Conservation (phyloP, 2,113 vertebrate genomes). For the Passerina amoena region DNA sequence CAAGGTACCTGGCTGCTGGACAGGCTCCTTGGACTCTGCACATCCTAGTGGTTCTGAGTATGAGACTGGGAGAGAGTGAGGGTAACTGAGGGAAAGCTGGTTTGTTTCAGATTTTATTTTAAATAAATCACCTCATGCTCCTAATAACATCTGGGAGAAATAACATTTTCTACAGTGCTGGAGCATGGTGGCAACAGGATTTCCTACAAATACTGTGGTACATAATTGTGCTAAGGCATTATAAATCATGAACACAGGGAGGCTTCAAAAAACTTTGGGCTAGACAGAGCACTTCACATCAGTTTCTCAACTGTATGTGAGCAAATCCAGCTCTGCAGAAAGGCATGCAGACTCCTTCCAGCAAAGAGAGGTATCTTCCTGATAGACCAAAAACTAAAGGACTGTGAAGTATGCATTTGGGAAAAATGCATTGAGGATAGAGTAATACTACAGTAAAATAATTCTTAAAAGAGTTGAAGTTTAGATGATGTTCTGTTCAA, state of each 20-base stretch:
- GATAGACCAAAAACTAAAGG: neutral
- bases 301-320: neutral
- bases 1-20: neutral
- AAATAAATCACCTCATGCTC: neutral
- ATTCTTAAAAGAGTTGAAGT: neutral
- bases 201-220: neutral
- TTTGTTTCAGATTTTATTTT: neutral
- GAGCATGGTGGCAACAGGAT: neutral
- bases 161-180: neutral
- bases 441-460: neutral
- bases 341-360: neutral
- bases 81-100: neutral
- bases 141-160: neutral
- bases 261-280: neutral
- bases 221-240: fast-evolving
- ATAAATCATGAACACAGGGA: neutral
- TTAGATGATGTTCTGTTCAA: neutral
- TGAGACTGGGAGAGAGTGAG: neutral
- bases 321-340: neutral
- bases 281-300: neutral
- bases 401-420: neutral
- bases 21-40: fast-evolving
- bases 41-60: neutral
- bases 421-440: neutral
- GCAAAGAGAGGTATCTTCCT: neutral